These are phyloP conservation scores for Gonocerus acuteangulatus DNA, from an alignment of 2,888 invertebrate genomes.

Conservation along the genomic window DNA sequence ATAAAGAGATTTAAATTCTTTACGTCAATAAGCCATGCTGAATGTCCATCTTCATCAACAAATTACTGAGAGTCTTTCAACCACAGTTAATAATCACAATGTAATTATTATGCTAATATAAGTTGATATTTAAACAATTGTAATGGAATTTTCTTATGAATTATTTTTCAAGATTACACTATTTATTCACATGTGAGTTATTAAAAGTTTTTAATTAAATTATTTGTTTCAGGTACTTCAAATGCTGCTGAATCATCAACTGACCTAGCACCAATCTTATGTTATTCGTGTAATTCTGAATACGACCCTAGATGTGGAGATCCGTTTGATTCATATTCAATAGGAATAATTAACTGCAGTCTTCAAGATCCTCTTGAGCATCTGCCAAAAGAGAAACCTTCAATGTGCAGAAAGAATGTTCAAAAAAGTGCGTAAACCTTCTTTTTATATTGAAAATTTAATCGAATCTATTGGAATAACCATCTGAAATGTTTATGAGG, in stretches of 20 bases:
- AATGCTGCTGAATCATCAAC: neutral
- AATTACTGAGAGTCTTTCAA: too few relatives aligned
- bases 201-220: neutral
- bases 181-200: too few relatives aligned
- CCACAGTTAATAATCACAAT: too few relatives aligned
- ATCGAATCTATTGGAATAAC: too few relatives aligned
- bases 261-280: constrained; percentile 44
- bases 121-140: too few relatives aligned
- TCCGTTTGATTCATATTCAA: constrained; percentile 75
- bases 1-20: too few relatives aligned
- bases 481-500: too few relatives aligned
- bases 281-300: constrained; percentile 87
- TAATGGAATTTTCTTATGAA: too few relatives aligned
- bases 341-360: constrained; percentile 78
- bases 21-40: too few relatives aligned
- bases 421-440: constrained; percentile 60
- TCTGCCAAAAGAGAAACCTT: constrained; percentile 51
- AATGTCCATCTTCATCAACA: too few relatives aligned
- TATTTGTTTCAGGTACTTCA: constrained; percentile 16
- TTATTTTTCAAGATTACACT: too few relatives aligned
- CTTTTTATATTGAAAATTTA: neutral
- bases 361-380: constrained; percentile 64
- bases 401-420: constrained; percentile 72
- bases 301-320: constrained; percentile 84
- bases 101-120: too few relatives aligned